Percentiles rank a stretch among this genome's conserved stretches.
These are phyloP conservation scores for Microvelia longipes DNA, from an alignment of 1,140 invertebrate genomes.

Conservation along the genomic window DNA sequence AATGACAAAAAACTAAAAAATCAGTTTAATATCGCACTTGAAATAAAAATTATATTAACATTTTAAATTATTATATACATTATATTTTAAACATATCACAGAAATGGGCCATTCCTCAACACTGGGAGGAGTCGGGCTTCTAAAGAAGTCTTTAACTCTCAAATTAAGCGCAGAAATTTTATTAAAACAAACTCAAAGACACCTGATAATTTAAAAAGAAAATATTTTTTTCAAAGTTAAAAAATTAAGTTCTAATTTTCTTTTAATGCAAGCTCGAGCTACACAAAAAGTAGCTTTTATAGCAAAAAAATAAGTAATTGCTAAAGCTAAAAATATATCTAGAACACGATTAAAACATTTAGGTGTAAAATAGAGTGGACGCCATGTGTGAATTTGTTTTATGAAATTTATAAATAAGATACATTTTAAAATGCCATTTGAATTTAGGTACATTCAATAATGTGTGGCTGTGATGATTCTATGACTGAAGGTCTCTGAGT, in stretches of 20 bases:
- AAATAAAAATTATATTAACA: not conserved
- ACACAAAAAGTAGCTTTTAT: not conserved
- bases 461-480: conserved; percentile 68
- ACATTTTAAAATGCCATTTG: not conserved
- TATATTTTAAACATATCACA: conserved; percentile 10
- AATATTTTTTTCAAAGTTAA: no score
- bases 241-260: no score
- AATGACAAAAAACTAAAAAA: not conserved
- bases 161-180: conserved; percentile 1
- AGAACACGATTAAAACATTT: not conserved
- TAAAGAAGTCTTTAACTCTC: conserved; percentile 2
- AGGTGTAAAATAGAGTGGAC: not conserved
- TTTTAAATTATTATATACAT: conserved; percentile 4
- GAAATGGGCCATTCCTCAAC: conserved; percentile 5
- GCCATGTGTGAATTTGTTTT: not conserved
- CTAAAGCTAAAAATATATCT: not conserved
- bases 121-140: not conserved
- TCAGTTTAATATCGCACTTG: not conserved
- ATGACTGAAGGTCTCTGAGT: conserved; percentile 61
- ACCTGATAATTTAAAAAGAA: not conserved
- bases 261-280: not conserved
- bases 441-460: conserved; percentile 70
- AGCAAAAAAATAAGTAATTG: not conserved
- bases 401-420: not conserved
- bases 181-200: conserved; percentile 5